Base-by-base conservation (phyloP, 2,888 invertebrate genomes). In the Leptodirus hochenwartii region DNA sequence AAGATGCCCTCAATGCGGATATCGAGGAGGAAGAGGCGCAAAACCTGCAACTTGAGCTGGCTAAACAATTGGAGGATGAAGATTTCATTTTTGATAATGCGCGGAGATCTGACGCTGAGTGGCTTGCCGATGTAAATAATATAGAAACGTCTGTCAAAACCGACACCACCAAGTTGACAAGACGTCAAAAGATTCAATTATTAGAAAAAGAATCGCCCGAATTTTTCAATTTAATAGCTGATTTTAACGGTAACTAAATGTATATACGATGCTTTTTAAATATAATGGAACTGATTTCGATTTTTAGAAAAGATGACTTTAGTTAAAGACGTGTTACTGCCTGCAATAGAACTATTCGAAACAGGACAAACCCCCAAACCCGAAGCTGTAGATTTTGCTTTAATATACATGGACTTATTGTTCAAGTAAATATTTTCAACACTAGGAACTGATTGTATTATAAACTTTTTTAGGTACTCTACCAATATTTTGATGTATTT, bases 131-230 rank as follows among this genome's bases (percentile, higher is more conserved):
- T 40, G 52, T 71, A 32, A n/a, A n/a, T n/a, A n/a, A n/a, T n/a
- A n/a, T n/a, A n/a, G n/a, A n/a, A n/a, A n/a, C n/a, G n/a, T n/a
- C n/a, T n/a, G 65, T 87, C 20, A 73, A 75, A 55, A 70, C 70
- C 41, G 84, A 88, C 58, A 58, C 87, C 25, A 70, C 70, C 30
- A 70, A 74, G 43, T 59, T 88, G 45, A 70, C 74, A 9, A 69
- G 73, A 43, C 63, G 75, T 31, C 76, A 90, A 49, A 81, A 81
- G 44, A 45, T 75, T 30, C 71, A 76, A 43, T 51, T 88, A 30
- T 57, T 91, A 38, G 66, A 76, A 47, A 79, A 82, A 47, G 84
- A 90, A 52, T 81, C 82, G 27, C 90, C 91, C 2, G 90, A 93
- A 55, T 75, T 90, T 48, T 50, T 72, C 31, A 73, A 72, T 4